Evolutionary conservation across 2,113 vertebrate species (phyloP).

Genomic region (Pedionomus torquatus): DNA sequence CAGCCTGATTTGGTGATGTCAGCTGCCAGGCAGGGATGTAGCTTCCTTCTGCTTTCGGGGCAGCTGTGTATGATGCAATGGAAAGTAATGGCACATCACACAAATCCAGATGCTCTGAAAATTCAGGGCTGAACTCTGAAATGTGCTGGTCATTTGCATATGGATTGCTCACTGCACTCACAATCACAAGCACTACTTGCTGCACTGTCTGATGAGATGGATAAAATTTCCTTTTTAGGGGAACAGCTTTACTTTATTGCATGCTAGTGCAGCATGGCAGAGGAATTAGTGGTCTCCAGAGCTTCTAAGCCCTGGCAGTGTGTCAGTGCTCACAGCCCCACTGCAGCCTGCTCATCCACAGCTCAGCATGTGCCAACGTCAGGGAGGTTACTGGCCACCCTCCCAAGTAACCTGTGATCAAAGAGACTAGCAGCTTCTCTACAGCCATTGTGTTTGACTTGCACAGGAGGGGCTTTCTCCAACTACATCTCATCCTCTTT

Average conservation of each 20-base stretch:
- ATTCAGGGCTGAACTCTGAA: neutral
- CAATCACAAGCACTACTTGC: neutral
- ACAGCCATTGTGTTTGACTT: neutral
- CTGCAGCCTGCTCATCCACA: neutral
- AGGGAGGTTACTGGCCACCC: neutral
- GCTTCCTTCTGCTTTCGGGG: neutral
- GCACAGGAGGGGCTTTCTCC: neutral
- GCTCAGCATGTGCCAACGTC: neutral
- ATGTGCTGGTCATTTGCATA: neutral
- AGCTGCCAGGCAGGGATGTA: neutral
- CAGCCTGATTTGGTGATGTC: neutral
- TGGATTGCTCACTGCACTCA: neutral
- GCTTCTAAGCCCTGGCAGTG: neutral
- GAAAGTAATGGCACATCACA: neutral
- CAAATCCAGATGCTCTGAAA: neutral
- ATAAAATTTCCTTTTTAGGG: neutral
- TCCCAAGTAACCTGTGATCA: neutral
- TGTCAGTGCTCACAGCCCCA: fast-evolving
- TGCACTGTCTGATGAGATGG: neutral
- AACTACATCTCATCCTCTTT: neutral
- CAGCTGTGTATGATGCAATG: neutral
- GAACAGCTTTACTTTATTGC: neutral
- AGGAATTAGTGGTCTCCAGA: neutral
- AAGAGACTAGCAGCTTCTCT: neutral
- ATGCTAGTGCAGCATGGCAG: neutral